Percentiles rank a stretch among this genome's conserved stretches.
Evolutionary conservation across 2,888 invertebrate genomes (phyloP).

Genomic region (Polyploca ridens): DNA sequence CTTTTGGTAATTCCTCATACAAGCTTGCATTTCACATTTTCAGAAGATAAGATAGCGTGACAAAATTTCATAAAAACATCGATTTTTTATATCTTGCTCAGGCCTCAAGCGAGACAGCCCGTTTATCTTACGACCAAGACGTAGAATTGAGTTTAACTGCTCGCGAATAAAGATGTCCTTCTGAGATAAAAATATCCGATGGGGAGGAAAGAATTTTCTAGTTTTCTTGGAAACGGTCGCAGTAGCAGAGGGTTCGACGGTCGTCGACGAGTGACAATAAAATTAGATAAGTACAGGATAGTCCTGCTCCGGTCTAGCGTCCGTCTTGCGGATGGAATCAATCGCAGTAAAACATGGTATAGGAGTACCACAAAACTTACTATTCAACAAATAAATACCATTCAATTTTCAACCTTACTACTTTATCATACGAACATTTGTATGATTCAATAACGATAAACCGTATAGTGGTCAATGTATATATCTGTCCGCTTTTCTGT

Average conservation of each 20-base stretch:
- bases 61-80: slow-evolving; percentile 44
- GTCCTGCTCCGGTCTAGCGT: slow-evolving; percentile 64
- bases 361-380: slow-evolving; percentile 41
- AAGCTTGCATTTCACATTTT: slow-evolving; percentile 17
- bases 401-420: slow-evolving; percentile 49
- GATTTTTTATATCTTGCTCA: slow-evolving; percentile 51
- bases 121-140: slow-evolving; percentile 65
- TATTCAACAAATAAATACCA: slow-evolving; percentile 24
- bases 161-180: slow-evolving; percentile 77
- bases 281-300: slow-evolving; percentile 83
- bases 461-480: slow-evolving; percentile 49
- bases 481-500: slow-evolving; percentile 72
- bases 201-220: slow-evolving; percentile 67
- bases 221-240: slow-evolving; percentile 61
- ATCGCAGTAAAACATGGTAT: slow-evolving; percentile 80
- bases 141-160: slow-evolving; percentile 78
- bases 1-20: slow-evolving; percentile 7
- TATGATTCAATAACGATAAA: slow-evolving; percentile 23
- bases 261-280: slow-evolving; percentile 79
- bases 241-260: slow-evolving; percentile 65
- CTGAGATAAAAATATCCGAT: slow-evolving; percentile 71
- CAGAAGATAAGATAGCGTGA: slow-evolving; percentile 28
- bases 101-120: slow-evolving; percentile 47
- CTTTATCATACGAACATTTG: slow-evolving; percentile 23
- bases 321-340: slow-evolving; percentile 79